A percentile compares a stretch with the other conserved stretches of the same genome.
Evolutionary conservation across 1,140 invertebrate genomes (phyloP).

Genomic region (Euwallacea similis): DNA sequence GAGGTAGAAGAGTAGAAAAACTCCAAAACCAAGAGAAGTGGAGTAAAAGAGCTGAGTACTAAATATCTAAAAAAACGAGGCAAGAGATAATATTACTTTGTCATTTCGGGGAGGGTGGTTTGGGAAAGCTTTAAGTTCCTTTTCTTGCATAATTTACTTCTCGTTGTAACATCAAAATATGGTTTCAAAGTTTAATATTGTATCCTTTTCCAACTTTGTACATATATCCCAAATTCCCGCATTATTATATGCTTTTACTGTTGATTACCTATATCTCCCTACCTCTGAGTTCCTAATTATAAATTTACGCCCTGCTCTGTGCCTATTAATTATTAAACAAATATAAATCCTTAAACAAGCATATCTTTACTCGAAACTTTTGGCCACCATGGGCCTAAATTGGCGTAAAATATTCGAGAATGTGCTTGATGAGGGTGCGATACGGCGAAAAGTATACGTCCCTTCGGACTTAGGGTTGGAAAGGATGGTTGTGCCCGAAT

Average conservation of each 20-base stretch:
- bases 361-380: neutral
- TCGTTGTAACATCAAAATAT: too few species aligned
- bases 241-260: too few species aligned
- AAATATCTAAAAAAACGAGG: too few species aligned
- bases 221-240: neutral
- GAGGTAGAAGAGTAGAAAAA: too few species aligned
- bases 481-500: neutral
- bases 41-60: too few species aligned
- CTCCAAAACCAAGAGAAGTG: too few species aligned
- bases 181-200: neutral
- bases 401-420: neutral
- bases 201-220: neutral
- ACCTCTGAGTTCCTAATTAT: neutral
- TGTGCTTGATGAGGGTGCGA: neutral
- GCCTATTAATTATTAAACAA: neutral
- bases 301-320: neutral
- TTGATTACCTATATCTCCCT: too few species aligned
- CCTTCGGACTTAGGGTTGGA: neutral
- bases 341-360: constrained; percentile 1
- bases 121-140: too few species aligned
- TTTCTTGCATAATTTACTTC: too few species aligned
- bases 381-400: neutral
- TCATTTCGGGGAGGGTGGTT: too few species aligned
- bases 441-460: neutral
- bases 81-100: too few species aligned